A percentile compares a stretch with the other conserved stretches of the same genome.
These are phyloP conservation scores for Tyto alba DNA, from an alignment of 2,113 vertebrate genomes.

Conservation along the genomic window DNA sequence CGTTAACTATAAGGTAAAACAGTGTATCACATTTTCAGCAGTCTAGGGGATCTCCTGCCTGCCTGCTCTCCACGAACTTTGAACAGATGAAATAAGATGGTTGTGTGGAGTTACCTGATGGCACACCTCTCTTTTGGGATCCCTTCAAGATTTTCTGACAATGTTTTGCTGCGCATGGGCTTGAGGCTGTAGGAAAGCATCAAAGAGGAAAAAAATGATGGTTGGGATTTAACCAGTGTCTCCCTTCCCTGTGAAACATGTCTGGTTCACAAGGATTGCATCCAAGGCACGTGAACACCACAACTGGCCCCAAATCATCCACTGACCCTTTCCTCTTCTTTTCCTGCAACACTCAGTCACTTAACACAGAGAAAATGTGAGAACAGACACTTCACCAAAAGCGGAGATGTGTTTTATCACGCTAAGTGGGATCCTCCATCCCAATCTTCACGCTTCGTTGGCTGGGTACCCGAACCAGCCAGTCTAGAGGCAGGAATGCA, in stretches of 20 bases:
- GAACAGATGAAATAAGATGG: background rate
- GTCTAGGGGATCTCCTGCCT: background rate
- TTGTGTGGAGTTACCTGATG: background rate
- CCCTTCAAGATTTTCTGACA: background rate
- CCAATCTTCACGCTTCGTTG: background rate
- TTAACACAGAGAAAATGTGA: background rate
- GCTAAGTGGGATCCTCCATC: background rate
- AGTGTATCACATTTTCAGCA: background rate
- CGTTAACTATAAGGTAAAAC: background rate
- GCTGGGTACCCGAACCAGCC: background rate
- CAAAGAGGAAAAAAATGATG: background rate
- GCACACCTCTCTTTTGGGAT: background rate
- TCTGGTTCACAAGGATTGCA: background rate
- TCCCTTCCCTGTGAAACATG: background rate
- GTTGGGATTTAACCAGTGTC: background rate
- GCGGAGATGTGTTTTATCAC: background rate
- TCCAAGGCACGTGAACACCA: background rate
- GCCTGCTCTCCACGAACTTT: background rate
- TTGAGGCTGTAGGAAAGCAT: background rate
- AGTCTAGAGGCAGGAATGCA: background rate
- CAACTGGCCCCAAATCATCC: accelerated
- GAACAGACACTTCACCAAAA: background rate
- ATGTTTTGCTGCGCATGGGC: background rate
- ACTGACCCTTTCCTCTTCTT: background rate
- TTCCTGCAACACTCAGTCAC: background rate